Base-by-base conservation (phyloP, 1,140 invertebrate genomes). In the Drepana arcuata region DNA sequence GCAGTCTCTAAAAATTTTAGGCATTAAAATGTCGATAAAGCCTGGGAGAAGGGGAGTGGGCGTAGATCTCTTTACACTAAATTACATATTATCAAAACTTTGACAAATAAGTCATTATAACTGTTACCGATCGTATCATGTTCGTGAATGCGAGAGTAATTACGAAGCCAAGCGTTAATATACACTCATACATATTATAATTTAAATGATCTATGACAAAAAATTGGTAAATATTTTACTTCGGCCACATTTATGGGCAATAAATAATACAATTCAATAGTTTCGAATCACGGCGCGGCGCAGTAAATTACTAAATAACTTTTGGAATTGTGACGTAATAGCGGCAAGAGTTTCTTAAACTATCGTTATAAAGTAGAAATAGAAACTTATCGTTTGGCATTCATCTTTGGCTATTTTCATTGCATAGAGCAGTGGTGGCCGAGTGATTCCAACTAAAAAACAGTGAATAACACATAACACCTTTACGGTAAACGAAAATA, bases 171-270 rank as follows among this genome's bases (percentile, higher is more conserved):
- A 31, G 31, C 34, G 31, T 21, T 41, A 41, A 41, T 25, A 34
- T 41, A 41, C 34, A 25, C 31, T 14, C 16, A 23, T 34, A 41
- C 34, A n/a, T n/a, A n/a, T 34, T 28, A 41, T 27, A 41, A 28
- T 13, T 3, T 11, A 10, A 15, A 16, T 34, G 31, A 41, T 41
- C 23, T 41, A 41, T 34, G 38, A 36, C 25, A 30, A 36, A 25
- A n/a, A 26, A 31, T 27, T 36, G 21, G 24, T 44, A 33, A 44
- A 44, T 37, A 44, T 44, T 37, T 44, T 34, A 44, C 37, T 16
- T 28, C 10, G 11, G 21, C 25, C 28, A 29, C 35, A 24, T 45
- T 45, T 45, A 39, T 35, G 26, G 42, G 12, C 16, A 13, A 39
- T 45, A 45, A 39, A 43, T 43, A 15, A 38, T 23, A 6, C 11